Evolutionary conservation across 1,140 invertebrate genomes (phyloP).

Genomic region (Achroia grisella): DNA sequence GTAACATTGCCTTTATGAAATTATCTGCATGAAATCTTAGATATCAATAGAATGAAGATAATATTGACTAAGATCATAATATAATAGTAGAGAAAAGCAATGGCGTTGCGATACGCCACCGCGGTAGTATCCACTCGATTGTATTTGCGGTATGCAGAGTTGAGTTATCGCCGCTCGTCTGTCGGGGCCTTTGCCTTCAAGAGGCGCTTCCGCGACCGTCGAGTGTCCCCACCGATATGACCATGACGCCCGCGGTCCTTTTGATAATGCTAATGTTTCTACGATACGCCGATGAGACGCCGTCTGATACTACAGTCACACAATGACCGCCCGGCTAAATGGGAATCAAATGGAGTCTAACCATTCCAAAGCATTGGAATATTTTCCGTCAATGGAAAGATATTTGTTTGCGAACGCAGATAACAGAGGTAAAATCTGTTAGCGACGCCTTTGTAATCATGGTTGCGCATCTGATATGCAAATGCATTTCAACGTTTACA

Average conservation of each 20-base stretch:
- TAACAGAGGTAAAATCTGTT: slow-evolving; percentile 16
- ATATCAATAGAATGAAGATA: no score
- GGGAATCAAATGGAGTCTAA: slow-evolving; percentile 32
- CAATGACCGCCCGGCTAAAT: slow-evolving; percentile 54
- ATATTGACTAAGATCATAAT: no score
- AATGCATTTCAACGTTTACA: slow-evolving; percentile 7
- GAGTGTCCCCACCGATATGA: slow-evolving; percentile 55
- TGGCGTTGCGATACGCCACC: slow-evolving; percentile 10
- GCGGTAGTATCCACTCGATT: slow-evolving; percentile 34
- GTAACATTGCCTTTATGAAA: no score
- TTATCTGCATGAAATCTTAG: no score
- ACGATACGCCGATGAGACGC: slow-evolving; percentile 45
- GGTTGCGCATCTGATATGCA: slow-evolving; percentile 7
- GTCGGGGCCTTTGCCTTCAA: slow-evolving; percentile 44
- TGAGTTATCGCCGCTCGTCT: slow-evolving; percentile 52
- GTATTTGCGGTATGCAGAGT: slow-evolving; percentile 54
- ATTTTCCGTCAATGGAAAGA: slow-evolving; percentile 28
- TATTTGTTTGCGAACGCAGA: slow-evolving; percentile 21
- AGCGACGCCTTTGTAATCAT: slow-evolving; percentile 7
- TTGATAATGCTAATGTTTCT: slow-evolving; percentile 66
- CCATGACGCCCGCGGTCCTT: slow-evolving; percentile 53
- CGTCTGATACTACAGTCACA: slow-evolving; percentile 48
- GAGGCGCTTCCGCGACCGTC: slow-evolving; percentile 55
- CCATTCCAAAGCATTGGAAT: slow-evolving; percentile 36
- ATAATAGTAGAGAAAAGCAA: slow-evolving; percentile 9